A percentile compares a stretch with the other conserved stretches of the same genome.
phyloP scores from a whole-genome alignment of 1,140 invertebrate species.

The Drosophila sulfurigaster region DNA sequence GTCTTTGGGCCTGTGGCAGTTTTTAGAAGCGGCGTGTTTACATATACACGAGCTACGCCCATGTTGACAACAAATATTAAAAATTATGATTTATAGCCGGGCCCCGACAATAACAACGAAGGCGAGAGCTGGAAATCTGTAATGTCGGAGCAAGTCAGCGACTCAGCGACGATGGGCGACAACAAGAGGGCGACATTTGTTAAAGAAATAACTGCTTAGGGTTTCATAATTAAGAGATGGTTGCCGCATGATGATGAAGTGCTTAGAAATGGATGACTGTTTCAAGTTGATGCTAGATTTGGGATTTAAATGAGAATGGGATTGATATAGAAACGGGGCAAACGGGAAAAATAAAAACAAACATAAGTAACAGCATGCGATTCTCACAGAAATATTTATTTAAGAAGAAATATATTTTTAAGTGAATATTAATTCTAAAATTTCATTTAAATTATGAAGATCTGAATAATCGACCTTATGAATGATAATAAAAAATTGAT shows the following conservation, averaged over 20 bases:
- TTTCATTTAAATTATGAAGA: no score
- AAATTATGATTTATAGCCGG: constrained; percentile 82
- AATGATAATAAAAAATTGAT: no score
- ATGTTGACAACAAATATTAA: constrained; percentile 84
- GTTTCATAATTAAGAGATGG: constrained; percentile 69
- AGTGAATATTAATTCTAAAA: no score
- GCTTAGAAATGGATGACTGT: constrained; percentile 54
- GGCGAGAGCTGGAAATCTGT: constrained; percentile 62
- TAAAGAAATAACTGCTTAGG: constrained; percentile 57
- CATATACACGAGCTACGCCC: constrained; percentile 78
- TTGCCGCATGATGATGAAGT: constrained; percentile 51
- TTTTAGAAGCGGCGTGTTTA: constrained; percentile 71
- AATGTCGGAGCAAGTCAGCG: constrained; percentile 48
- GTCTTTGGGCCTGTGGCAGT: constrained; percentile 14
- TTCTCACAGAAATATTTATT: no score
- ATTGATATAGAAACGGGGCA: no score
- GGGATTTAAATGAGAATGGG: neutral
- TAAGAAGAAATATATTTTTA: no score
- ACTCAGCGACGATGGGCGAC: constrained; percentile 27
- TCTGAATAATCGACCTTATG: no score
- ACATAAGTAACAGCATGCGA: no score
- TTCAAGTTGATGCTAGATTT: constrained; percentile 5
- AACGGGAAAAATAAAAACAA: no score
- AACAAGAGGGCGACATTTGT: constrained; percentile 63
- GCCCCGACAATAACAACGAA: constrained; percentile 12